Evolutionary conservation across 2,888 invertebrate species (phyloP).

Genomic region (Oegoconia quadripuncta): DNA sequence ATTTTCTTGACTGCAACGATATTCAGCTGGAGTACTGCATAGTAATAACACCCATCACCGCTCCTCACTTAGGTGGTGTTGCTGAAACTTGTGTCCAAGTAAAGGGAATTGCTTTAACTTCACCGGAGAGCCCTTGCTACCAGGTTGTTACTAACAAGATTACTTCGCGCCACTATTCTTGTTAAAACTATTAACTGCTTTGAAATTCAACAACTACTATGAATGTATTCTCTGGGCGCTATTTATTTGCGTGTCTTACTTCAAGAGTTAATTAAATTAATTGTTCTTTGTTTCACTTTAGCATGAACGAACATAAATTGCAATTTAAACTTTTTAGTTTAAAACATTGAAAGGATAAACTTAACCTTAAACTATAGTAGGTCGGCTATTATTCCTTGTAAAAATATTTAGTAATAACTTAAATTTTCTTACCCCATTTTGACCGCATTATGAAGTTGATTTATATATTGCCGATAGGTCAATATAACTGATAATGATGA

Average conservation of each 20-base stretch:
- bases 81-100: constrained; percentile 4
- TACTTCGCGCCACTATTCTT: constrained; percentile 10
- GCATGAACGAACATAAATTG: background rate
- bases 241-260: constrained; percentile 1
- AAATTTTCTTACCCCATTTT: no score
- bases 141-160: constrained; percentile 15
- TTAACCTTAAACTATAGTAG: no score
- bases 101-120: constrained; percentile 5
- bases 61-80: background rate
- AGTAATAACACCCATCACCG: background rate
- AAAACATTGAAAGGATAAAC: no score
- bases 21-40: background rate
- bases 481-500: no score
- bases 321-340: background rate
- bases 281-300: constrained; percentile 1
- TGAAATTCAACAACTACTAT: constrained; percentile 8
- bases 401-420: no score
- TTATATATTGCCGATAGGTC: no score
- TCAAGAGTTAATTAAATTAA: background rate
- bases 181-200: constrained; percentile 8
- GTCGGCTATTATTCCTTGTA: no score
- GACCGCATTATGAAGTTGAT: no score
- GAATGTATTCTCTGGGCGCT: constrained; percentile 3
- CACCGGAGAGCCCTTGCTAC: constrained; percentile 8
- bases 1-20: no score